Evolutionary conservation across 1,140 invertebrate genomes (phyloP).

Genomic region (Propsilocerus akamusi): DNA sequence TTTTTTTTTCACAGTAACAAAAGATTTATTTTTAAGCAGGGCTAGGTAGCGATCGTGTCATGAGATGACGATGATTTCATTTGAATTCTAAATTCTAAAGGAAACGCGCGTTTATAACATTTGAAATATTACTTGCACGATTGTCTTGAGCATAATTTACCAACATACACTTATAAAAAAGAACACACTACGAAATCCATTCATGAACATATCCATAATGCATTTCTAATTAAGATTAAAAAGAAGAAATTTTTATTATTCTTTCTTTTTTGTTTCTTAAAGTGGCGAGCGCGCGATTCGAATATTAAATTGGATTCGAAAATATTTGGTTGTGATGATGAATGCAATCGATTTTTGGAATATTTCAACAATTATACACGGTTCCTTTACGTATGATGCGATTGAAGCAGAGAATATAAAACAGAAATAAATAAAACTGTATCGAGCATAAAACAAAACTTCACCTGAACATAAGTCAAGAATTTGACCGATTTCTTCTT

Average conservation of each 20-base stretch:
- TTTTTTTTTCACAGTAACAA: no score
- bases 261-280: no score
- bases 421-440: no score
- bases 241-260: not conserved
- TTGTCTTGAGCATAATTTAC: not conserved
- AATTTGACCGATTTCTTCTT: slow-evolving; percentile 1
- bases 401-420: no score
- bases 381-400: no score
- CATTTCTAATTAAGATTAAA: slow-evolving; percentile 4
- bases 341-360: no score
- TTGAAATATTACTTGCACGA: not conserved
- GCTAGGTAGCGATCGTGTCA: no score
- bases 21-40: no score
- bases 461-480: slow-evolving; percentile 3
- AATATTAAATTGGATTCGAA: not conserved
- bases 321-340: no score
- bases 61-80: no score
- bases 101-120: not conserved
- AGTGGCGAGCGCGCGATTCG: not conserved
- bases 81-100: not conserved
- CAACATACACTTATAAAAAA: not conserved
- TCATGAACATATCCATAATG: not conserved
- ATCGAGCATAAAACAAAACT: no score
- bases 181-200: not conserved
- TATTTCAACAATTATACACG: no score